These are phyloP conservation scores for Catostylus mosaicus DNA, from an alignment of 30 jellyfish, hydroid and myxozoan species.

Conservation along the genomic window DNA sequence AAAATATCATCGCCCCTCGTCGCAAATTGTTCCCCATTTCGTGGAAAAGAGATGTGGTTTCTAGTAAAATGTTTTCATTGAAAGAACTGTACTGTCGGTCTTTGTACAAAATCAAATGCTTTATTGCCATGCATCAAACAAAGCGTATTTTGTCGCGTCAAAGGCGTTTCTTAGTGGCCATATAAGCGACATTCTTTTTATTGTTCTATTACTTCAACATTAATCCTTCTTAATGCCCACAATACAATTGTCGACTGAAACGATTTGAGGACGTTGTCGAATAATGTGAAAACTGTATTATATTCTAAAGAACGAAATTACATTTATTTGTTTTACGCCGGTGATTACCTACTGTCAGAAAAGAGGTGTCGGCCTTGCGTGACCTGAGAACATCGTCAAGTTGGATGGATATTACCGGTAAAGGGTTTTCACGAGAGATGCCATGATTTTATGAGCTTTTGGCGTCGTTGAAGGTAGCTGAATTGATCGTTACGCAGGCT, in stretches of 20 bases:
- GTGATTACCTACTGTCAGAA: background rate
- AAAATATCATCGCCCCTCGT: too few species aligned
- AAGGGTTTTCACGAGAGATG: too few species aligned
- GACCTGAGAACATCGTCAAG: background rate
- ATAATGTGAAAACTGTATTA: constrained; percentile 26
- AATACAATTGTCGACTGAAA: constrained; percentile 8
- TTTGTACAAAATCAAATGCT: too few species aligned
- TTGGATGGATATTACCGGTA: background rate
- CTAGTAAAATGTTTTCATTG: too few species aligned
- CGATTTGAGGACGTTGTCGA: constrained; percentile 14
- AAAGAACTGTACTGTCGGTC: too few species aligned
- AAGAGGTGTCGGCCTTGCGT: background rate
- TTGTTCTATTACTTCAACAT: constrained; percentile 10
- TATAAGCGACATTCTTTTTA: constrained; percentile 10
- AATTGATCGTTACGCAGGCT: too few species aligned
- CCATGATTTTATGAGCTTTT: too few species aligned
- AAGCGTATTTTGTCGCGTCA: too few species aligned
- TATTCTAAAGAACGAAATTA: constrained; percentile 2
- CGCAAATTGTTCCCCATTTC: too few species aligned
- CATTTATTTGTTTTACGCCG: constrained; percentile 11
- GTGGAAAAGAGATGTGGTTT: too few species aligned
- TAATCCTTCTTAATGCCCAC: constrained; percentile 6
- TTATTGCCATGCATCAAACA: background rate
- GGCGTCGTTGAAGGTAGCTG: too few species aligned
- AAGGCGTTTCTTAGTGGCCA: constrained; percentile 13